Evolutionary conservation across 2,113 vertebrate species (phyloP).

Genomic region (Peromyscus californicus): DNA sequence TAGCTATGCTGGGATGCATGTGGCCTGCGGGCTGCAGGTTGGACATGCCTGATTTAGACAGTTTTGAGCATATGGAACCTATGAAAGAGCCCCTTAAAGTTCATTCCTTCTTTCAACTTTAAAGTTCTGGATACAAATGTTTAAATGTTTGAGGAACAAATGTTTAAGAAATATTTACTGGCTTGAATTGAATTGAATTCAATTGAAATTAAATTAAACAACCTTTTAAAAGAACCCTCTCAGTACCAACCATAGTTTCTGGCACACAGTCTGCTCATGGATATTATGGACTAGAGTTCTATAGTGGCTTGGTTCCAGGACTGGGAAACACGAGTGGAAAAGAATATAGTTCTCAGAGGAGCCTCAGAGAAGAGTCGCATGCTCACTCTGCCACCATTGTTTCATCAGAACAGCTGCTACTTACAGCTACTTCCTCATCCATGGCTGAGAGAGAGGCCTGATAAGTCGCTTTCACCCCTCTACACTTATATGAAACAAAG

Average conservation of each 20-base stretch:
- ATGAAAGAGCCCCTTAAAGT: background rate
- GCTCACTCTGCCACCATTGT: background rate
- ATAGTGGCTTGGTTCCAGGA: background rate
- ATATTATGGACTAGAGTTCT: background rate
- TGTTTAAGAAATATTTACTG: slow-evolving; percentile 48
- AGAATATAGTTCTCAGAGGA: background rate
- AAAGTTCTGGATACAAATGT: slow-evolving; percentile 36
- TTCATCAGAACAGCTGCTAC: background rate
- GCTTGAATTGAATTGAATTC: slow-evolving; percentile 53
- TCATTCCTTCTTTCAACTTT: slow-evolving; percentile 47
- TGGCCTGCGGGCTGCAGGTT: background rate
- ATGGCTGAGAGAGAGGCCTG: background rate
- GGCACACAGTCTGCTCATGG: background rate
- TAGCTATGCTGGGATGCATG: background rate
- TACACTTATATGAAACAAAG: background rate
- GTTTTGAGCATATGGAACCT: slow-evolving; percentile 32
- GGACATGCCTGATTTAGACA: background rate
- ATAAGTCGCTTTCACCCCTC: background rate
- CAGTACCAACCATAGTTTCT: background rate
- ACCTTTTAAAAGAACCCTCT: slow-evolving; percentile 37
- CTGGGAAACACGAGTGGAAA: slow-evolving; percentile 22
- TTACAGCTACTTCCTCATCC: background rate
- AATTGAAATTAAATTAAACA: slow-evolving; percentile 54
- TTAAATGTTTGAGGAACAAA: slow-evolving; percentile 52
- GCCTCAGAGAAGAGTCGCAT: background rate